phyloP scores from a whole-genome alignment of 2,888 invertebrate genomes.

The Eurytoma adleriae region DNA sequence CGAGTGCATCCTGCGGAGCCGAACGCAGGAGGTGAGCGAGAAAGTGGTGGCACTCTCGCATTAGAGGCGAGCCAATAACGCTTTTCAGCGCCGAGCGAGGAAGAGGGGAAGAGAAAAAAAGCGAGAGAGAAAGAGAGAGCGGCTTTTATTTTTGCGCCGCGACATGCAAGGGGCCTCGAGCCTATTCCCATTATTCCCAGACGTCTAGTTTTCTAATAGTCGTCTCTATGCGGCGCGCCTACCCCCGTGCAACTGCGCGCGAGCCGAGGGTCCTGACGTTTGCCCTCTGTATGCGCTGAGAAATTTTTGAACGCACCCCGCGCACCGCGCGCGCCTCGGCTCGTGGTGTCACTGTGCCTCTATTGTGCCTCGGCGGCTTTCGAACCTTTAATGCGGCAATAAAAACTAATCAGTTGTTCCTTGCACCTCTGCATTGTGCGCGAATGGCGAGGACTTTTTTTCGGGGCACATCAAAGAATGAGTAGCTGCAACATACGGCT shows the following conservation, averaged over 20 bases:
- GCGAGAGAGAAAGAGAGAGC: not conserved
- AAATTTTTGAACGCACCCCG: not conserved
- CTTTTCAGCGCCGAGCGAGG: constrained; percentile 25
- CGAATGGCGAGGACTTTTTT: too few relatives aligned
- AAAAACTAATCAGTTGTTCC: too few relatives aligned
- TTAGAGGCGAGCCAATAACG: constrained; percentile 48
- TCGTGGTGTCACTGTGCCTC: constrained; percentile 6
- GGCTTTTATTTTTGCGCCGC: constrained; percentile 52
- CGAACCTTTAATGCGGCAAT: too few relatives aligned
- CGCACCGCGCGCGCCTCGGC: not conserved
- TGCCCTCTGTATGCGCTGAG: constrained; percentile 20
- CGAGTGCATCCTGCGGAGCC: constrained; percentile 53
- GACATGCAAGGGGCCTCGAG: constrained; percentile 36
- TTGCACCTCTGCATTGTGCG: too few relatives aligned
- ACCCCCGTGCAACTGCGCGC: constrained; percentile 1
- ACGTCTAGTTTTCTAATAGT: constrained; percentile 54
- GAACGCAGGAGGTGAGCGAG: not conserved
- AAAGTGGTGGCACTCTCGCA: constrained; percentile 31
- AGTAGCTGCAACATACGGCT: not conserved
- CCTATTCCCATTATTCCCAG: constrained; percentile 54
- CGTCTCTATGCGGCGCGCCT: constrained; percentile 17
- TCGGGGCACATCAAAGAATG: too few relatives aligned
- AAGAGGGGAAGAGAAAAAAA: not conserved
- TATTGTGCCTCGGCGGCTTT: not conserved
- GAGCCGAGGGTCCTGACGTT: constrained; percentile 1